Conservation (phyloP, 2,797 vertebrate genomes). For the Cetoscarus ocellatus region DNA sequence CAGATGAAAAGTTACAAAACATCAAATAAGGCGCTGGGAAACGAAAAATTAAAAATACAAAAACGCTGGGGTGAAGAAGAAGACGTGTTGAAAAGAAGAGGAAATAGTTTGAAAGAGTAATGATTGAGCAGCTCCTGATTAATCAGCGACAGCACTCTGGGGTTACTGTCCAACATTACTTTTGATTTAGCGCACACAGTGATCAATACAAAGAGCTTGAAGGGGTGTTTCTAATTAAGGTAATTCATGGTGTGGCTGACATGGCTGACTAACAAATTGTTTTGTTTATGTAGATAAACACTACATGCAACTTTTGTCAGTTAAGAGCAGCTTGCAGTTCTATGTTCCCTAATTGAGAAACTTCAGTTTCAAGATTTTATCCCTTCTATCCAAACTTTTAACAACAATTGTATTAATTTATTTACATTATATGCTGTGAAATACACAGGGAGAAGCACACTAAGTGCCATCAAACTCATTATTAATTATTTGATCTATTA, state of each 20-base stretch:
- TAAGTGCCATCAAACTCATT: too few relatives aligned
- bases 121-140: slow-evolving; percentile 71
- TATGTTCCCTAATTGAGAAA: slow-evolving; percentile 22
- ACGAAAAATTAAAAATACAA: slow-evolving; percentile 86
- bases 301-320: slow-evolving; percentile 34
- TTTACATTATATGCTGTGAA: neutral
- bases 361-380: neutral
- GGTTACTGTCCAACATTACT: slow-evolving; percentile 76
- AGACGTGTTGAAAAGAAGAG: slow-evolving; percentile 66
- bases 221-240: slow-evolving; percentile 86
- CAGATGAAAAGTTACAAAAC: slow-evolving; percentile 85
- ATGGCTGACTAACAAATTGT: slow-evolving; percentile 74
- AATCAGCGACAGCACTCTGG: slow-evolving; percentile 68
- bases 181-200: slow-evolving; percentile 73
- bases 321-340: slow-evolving; percentile 32
- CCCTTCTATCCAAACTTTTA: neutral
- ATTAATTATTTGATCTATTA: too few relatives aligned
- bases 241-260: slow-evolving; percentile 82
- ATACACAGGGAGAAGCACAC: too few relatives aligned
- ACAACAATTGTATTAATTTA: neutral
- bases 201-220: slow-evolving; percentile 82
- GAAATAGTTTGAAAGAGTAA: slow-evolving; percentile 68
- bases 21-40: slow-evolving; percentile 79
- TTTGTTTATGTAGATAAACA: slow-evolving; percentile 63
- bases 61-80: slow-evolving; percentile 61